These are phyloP conservation scores for Phthorimaea operculella DNA, from an alignment of 1,140 invertebrate genomes.

Conservation along the genomic window DNA sequence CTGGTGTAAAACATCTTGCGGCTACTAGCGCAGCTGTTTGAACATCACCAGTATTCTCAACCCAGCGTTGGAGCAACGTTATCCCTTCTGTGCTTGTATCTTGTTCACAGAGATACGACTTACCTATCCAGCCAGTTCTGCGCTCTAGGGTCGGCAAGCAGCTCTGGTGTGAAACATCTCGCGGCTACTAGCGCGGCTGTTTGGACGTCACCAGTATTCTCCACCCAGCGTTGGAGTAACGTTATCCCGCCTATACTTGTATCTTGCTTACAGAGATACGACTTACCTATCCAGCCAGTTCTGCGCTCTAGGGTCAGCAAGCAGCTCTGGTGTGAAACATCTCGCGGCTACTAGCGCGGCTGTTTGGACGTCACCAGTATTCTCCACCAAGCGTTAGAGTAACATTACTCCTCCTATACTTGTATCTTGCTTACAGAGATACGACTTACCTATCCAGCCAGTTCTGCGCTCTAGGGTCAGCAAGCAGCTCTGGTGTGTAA, in stretches of 20 bases:
- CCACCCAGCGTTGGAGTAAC: too few relatives aligned
- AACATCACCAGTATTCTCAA: slow-evolving; percentile 92
- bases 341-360: slow-evolving; percentile 83
- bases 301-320: slow-evolving; percentile 59
- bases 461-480: too few relatives aligned
- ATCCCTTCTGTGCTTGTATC: slow-evolving; percentile 74
- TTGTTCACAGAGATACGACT: too few relatives aligned
- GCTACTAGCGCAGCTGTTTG: slow-evolving; percentile 89
- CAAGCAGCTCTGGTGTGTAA: too few relatives aligned
- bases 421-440: too few relatives aligned
- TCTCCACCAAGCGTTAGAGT: slow-evolving; percentile 89
- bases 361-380: slow-evolving; percentile 93
- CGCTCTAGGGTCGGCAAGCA: too few relatives aligned
- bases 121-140: too few relatives aligned
- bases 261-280: too few relatives aligned
- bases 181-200: too few relatives aligned
- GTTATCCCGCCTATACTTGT: slow-evolving; percentile 78
- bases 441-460: too few relatives aligned
- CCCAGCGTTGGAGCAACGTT: slow-evolving; percentile 86
- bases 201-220: too few relatives aligned
- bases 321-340: slow-evolving; percentile 75
- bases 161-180: slow-evolving; percentile 76
- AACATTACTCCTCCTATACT: slow-evolving; percentile 80
- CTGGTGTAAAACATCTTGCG: slow-evolving; percentile 76
- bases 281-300: slow-evolving; percentile 78